These are phyloP conservation scores for Akabosia matsudoensis DNA, from an alignment of 1,140 invertebrate species.

Conservation along the genomic window DNA sequence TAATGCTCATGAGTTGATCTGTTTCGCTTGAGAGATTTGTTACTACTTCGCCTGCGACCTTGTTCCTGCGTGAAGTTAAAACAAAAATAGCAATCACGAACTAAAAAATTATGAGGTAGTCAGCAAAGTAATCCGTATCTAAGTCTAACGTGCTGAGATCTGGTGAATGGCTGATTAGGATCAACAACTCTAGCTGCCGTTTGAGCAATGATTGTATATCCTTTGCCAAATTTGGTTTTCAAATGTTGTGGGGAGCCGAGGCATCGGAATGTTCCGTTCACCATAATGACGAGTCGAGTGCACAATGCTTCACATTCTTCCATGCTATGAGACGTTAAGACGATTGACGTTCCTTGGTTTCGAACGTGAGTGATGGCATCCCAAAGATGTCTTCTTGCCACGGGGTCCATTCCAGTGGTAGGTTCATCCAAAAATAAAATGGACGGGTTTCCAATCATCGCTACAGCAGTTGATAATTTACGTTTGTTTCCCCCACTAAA, in stretches of 20 bases:
- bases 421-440: slow-evolving; percentile 84
- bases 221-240: slow-evolving; percentile 70
- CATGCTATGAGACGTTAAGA: slow-evolving; percentile 57
- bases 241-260: slow-evolving; percentile 66
- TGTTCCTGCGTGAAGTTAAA: neutral
- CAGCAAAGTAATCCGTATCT: neutral
- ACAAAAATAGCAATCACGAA: neutral
- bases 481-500: slow-evolving; percentile 62
- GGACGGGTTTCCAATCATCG: slow-evolving; percentile 79
- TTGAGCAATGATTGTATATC: slow-evolving; percentile 63
- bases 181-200: neutral
- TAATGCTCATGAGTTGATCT: neutral
- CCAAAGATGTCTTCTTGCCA: slow-evolving; percentile 48
- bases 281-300: slow-evolving; percentile 60
- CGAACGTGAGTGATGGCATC: slow-evolving; percentile 42
- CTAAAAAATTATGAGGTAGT: neutral
- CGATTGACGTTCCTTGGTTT: slow-evolving; percentile 45
- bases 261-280: slow-evolving; percentile 61
- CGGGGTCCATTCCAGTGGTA: slow-evolving; percentile 61
- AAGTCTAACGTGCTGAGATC: slow-evolving; percentile 10
- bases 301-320: slow-evolving; percentile 80
- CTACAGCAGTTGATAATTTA: slow-evolving; percentile 82
- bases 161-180: slow-evolving; percentile 6
- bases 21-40: slow-evolving; percentile 13
- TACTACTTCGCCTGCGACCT: neutral